Evolutionary conservation across 2,797 vertebrate genomes (phyloP), one percentile per base, ranked within the genome.

Genomic region (Mormyrops attenuatus): DNA sequence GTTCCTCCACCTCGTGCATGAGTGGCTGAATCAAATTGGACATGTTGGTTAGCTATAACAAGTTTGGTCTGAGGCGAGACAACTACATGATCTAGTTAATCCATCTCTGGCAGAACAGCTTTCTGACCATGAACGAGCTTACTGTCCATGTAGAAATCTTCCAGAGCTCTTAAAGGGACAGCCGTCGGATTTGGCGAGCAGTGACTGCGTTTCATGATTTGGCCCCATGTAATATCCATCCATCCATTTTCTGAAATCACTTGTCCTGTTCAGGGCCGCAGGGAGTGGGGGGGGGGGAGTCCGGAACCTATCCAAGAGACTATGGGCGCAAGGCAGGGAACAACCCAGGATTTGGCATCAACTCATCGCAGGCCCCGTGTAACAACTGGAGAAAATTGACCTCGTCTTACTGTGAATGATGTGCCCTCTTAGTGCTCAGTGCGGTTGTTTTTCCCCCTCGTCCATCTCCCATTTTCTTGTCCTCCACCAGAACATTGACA

Each of bases 401-500:
- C 34, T 34, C 9, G 69, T 34, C 34, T 26, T 50, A 50, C 1
- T 1, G 30, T 44, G 41, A 38, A 73, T 38, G 73, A 20, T 9
- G 17, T 80, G 73, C 6, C 73, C 17, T 86, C 47, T 52, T 22
- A 41, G 3, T 53, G n/a, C 66, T 38, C 66, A 38, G 9, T 73
- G 30, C 5, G 15, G 13, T 0, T 82, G 86, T 89, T 66, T 89
- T 69, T 49, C 17, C 30, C 80, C 89, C 52, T 77, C 15, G 11
- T 77, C 34, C 73, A 80, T 44, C 38, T 44, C 13, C 11, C 11
- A 4, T 85, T 85, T 22, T 85, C 4, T 85, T 22, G 30, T 85
- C 22, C 82, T 30, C n/a, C 22, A 30, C 34, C 92, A 99, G 98
- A 99, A 99, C 92, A 99, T 99, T 0, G 98, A 99, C 91, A 99